Evolutionary conservation across 92 coral and sea anemone species (phyloP).

Genomic region (Porites divaricata): DNA sequence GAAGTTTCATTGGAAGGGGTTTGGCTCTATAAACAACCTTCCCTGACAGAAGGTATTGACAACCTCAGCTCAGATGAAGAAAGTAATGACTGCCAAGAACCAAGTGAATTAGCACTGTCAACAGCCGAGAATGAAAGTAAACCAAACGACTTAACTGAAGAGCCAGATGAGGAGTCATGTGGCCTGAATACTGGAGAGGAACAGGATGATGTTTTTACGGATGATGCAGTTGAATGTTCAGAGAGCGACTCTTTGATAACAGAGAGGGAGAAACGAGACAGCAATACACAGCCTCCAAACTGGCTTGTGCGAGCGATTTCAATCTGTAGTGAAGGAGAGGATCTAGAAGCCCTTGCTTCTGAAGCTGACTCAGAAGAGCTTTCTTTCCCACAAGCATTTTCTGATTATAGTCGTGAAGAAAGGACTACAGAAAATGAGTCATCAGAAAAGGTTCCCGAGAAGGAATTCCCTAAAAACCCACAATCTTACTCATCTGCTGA

Average conservation of each 20-base stretch:
- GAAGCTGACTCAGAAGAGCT: slow-evolving; percentile 80
- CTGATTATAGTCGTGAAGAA: slow-evolving; percentile 37
- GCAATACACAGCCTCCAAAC: slow-evolving; percentile 64
- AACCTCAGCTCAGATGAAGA: slow-evolving; percentile 80
- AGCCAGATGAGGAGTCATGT: neutral
- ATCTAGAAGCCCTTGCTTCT: slow-evolving; percentile 88
- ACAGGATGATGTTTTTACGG: slow-evolving; percentile 61
- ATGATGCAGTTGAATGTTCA: slow-evolving; percentile 20
- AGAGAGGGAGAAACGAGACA: slow-evolving; percentile 14
- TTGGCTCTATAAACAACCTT: slow-evolving; percentile 89
- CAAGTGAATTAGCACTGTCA: slow-evolving; percentile 14
- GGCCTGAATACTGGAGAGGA: slow-evolving; percentile 5
- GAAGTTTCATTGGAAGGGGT: slow-evolving; percentile 75
- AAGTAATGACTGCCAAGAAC: slow-evolving; percentile 32
- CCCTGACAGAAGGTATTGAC: slow-evolving; percentile 80
- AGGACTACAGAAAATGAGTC: neutral
- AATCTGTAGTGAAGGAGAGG: slow-evolving; percentile 97
- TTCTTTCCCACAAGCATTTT: slow-evolving; percentile 77
- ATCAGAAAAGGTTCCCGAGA: neutral
- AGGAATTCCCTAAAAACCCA: neutral
- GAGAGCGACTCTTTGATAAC: neutral
- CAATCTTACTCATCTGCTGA: neutral
- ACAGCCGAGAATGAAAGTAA: neutral
- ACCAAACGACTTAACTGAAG: neutral
- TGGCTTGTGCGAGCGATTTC: slow-evolving; percentile 97